Evolutionary conservation across 2,797 vertebrate species (phyloP).

Genomic region (Arnoldichthys spilopterus): DNA sequence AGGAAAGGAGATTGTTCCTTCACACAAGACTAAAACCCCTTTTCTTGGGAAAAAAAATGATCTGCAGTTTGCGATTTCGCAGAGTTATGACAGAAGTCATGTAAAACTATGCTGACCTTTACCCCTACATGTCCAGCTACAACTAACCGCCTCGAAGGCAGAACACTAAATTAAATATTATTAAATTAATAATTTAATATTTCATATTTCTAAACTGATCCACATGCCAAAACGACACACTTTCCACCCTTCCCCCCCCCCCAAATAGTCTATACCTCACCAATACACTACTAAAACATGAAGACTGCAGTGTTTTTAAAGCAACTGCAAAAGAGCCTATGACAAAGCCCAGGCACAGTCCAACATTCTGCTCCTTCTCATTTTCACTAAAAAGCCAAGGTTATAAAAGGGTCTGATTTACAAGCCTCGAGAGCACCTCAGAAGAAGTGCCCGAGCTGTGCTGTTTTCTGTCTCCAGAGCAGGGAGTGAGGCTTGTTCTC

Average conservation of each 20-base stretch:
- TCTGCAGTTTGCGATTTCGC: not conserved
- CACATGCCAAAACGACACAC: not conserved
- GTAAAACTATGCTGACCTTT: not conserved
- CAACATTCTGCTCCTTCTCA: not conserved
- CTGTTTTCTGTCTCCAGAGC: slow-evolving; percentile 10
- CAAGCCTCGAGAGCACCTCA: slow-evolving; percentile 1
- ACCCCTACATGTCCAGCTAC: not conserved
- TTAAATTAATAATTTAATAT: not conserved
- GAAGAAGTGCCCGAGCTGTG: not conserved
- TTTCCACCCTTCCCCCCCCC: not conserved
- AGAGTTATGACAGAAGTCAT: not conserved
- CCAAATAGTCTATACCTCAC: not conserved
- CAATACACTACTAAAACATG: not conserved
- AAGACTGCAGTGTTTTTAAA: not conserved
- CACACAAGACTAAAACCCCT: slow-evolving; percentile 12
- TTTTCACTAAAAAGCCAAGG: slow-evolving; percentile 3
- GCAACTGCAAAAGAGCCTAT: not conserved
- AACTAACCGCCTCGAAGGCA: not conserved
- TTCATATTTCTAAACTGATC: no score
- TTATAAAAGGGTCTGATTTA: slow-evolving; percentile 31
- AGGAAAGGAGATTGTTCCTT: not conserved
- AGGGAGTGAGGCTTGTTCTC: not conserved
- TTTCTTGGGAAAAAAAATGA: not conserved
- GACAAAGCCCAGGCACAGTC: not conserved
- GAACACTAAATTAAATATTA: not conserved